These are phyloP conservation scores for Amphilophus citrinellus DNA, from an alignment of 2,113 vertebrate genomes.

Conservation along the genomic window DNA sequence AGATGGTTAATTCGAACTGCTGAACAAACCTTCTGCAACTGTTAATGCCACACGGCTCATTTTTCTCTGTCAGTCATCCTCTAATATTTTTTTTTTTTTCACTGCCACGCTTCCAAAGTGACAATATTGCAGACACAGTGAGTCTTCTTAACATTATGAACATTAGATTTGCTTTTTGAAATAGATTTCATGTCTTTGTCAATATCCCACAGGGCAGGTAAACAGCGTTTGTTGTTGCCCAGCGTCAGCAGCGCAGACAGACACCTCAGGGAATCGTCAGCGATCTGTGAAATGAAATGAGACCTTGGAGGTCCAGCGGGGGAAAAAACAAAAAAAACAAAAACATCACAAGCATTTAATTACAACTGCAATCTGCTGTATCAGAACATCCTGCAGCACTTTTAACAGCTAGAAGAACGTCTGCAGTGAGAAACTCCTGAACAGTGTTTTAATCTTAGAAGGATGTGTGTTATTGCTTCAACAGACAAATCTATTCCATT, in stretches of 20 bases:
- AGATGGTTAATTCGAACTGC: neutral
- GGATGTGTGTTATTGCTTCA: neutral
- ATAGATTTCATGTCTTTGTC: conserved; percentile 17
- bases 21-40: neutral
- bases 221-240: neutral
- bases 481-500: neutral
- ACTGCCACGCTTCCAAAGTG: neutral
- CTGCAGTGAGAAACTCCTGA: neutral
- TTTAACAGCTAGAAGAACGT: neutral
- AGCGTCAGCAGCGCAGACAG: neutral
- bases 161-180: neutral
- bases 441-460: neutral
- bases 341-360: conserved; percentile 30
- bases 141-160: neutral
- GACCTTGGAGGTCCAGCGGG: neutral
- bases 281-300: conserved; percentile 53
- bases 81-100: neutral
- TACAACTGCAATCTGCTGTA: conserved; percentile 23
- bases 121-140: neutral
- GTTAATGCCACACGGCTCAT: neutral
- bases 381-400: neutral
- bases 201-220: conserved; percentile 12
- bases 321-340: neutral
- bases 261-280: conserved; percentile 5
- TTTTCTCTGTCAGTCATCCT: neutral